Percentiles rank a stretch among this genome's conserved stretches.
These are phyloP conservation scores for Mesoligia furuncula DNA, from an alignment of 2,888 invertebrate species.

Conservation along the genomic window DNA sequence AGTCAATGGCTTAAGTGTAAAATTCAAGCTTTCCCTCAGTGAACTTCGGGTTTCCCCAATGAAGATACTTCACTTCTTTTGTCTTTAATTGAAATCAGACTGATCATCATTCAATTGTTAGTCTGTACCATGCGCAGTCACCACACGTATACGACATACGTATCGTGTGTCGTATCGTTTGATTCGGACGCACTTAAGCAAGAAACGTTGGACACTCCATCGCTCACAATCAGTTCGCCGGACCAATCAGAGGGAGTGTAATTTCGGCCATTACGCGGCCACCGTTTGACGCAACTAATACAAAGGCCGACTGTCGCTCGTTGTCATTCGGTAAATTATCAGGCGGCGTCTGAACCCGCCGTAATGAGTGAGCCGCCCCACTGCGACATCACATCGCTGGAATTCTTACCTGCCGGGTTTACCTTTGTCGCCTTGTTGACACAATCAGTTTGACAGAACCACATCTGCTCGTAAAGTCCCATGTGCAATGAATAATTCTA, in stretches of 20 bases:
- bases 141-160: not conserved
- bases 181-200: slow-evolving; percentile 59
- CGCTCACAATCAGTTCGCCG: slow-evolving; percentile 66
- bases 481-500: slow-evolving; percentile 11
- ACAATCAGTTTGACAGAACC: slow-evolving; percentile 32
- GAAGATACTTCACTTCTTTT: not conserved
- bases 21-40: not conserved
- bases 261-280: slow-evolving; percentile 66
- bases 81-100: not conserved
- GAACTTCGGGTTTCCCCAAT: not conserved
- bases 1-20: not conserved
- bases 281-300: slow-evolving; percentile 64
- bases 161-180: slow-evolving; percentile 27
- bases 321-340: slow-evolving; percentile 71
- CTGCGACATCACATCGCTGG: slow-evolving; percentile 43
- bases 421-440: slow-evolving; percentile 38
- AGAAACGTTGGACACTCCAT: slow-evolving; percentile 65
- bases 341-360: slow-evolving; percentile 52
- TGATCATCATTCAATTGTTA: not conserved
- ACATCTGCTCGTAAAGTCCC: slow-evolving; percentile 16
- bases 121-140: not conserved
- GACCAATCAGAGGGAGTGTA: slow-evolving; percentile 69
- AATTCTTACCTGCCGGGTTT: slow-evolving; percentile 53
- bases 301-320: slow-evolving; percentile 68
- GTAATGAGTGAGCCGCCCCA: slow-evolving; percentile 58